Evolutionary conservation across 2,888 invertebrate species (phyloP).

Genomic region (Leptogaster cylindrica): DNA sequence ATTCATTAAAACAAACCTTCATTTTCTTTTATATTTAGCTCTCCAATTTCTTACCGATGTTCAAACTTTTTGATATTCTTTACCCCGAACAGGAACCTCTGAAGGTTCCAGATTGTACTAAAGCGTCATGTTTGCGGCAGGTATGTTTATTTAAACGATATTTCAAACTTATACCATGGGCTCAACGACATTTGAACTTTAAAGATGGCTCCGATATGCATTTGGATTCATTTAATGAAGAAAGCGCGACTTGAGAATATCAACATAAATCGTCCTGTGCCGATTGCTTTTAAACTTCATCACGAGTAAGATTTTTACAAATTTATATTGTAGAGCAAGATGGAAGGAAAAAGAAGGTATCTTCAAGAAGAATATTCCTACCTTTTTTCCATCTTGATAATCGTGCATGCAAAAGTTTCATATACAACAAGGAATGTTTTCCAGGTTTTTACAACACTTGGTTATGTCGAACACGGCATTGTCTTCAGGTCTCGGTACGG

Average conservation of each 20-base stretch:
- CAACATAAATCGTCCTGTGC: conserved; percentile 78
- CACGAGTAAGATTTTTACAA: conserved; percentile 69
- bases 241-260: conserved; percentile 89
- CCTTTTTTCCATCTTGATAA: no score
- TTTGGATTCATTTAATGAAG: conserved; percentile 94
- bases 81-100: conserved; percentile 92
- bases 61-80: conserved; percentile 87
- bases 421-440: conserved; percentile 49
- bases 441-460: conserved; percentile 85
- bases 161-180: neutral
- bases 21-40: conserved; percentile 63
- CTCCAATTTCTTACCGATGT: conserved; percentile 85
- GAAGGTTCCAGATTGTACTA: conserved; percentile 86
- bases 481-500: conserved; percentile 81
- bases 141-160: conserved; percentile 44
- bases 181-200: neutral
- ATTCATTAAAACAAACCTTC: neutral
- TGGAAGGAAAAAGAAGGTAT: no score
- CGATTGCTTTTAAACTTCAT: conserved; percentile 80
- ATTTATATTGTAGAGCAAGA: neutral
- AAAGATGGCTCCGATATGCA: conserved; percentile 89
- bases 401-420: no score
- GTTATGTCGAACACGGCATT: conserved; percentile 76
- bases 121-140: conserved; percentile 69
- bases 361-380: no score